Base-by-base conservation (phyloP, 2,113 vertebrate genomes). In the Ibidorhyncha struthersii region DNA sequence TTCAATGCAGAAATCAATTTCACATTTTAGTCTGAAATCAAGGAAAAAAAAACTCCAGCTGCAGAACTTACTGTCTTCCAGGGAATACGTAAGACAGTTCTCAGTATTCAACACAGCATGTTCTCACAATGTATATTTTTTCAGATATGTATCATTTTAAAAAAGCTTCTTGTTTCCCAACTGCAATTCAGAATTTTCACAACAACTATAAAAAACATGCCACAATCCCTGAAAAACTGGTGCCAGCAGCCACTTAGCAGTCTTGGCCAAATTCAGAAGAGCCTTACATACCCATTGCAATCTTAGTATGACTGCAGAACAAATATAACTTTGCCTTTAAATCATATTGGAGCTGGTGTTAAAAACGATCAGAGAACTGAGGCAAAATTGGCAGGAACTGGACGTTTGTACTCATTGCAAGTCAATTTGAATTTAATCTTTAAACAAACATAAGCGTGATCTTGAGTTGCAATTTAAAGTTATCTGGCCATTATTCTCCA, bases 141-240 rank as follows among this genome's bases (percentile, higher is more conserved):
- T 91, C 83, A 96, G 81, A 87, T 84, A 72, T 61, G 65, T 69
- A 96, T 82, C 2, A 55, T 87, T 89, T 92, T 56, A 20, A 76
- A 63, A 97, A 94, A 91, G 65, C 73, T 96, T 81, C 95, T 95
- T 97, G 95, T 97, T 97, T 97, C 73, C 96, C 91, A 96, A 96
- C 93, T 95, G 89, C 89, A 91, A 93, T 84, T 82, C 87, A 82
- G 82, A 78, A 95, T 87, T 94, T 96, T 97, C 92, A 94, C 86
- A 96, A 88, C 95, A 95, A 84, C 77, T 76, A 89, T 78, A 93
- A 96, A 93, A 96, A 97, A 87, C 81, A 91, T 89, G 84, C 56
- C 83, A 87, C 74, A 96, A 94, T 96, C 69, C 89, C 66, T 89
- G 47, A 84, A 83, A 95, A 96, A 94, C 12, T 23, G 30, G 34